Evolutionary conservation across 1,140 invertebrate genomes (phyloP).

Genomic region (Hyphantria cunea): DNA sequence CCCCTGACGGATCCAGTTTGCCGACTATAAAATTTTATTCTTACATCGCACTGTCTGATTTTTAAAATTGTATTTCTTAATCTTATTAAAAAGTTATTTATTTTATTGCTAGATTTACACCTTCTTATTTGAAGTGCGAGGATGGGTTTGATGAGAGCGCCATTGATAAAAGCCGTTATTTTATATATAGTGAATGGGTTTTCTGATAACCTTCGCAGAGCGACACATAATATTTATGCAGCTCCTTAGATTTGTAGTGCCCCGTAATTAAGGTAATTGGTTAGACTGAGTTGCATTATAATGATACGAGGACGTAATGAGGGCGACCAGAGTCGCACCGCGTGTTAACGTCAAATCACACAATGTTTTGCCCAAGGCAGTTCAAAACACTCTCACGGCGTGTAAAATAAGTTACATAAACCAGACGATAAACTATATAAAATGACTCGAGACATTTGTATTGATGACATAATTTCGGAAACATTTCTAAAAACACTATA

Average conservation of each 20-base stretch:
- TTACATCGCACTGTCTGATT: slow-evolving; percentile 33
- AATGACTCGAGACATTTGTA: slow-evolving; percentile 31
- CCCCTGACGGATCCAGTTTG: slow-evolving; percentile 42
- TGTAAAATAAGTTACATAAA: slow-evolving; percentile 51
- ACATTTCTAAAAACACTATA: slow-evolving; percentile 9
- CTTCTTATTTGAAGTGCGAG: slow-evolving; percentile 14
- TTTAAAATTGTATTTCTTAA: slow-evolving; percentile 28
- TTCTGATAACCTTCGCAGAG: slow-evolving; percentile 32
- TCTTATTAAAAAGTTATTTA: slow-evolving; percentile 29
- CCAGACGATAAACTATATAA: slow-evolving; percentile 30
- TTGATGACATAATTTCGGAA: slow-evolving; percentile 22
- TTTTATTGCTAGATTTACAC: slow-evolving; percentile 30
- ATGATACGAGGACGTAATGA: slow-evolving; percentile 44
- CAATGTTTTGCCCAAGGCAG: slow-evolving; percentile 45
- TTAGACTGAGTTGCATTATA: slow-evolving; percentile 41
- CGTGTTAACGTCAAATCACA: slow-evolving; percentile 47
- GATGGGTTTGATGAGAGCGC: slow-evolving; percentile 7
- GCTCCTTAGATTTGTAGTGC: slow-evolving; percentile 10
- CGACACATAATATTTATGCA: neutral
- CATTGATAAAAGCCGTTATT: slow-evolving; percentile 36
- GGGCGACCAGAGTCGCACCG: slow-evolving; percentile 43
- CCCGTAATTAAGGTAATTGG: slow-evolving; percentile 48
- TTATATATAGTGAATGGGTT: slow-evolving; percentile 36
- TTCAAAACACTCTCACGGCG: slow-evolving; percentile 47
- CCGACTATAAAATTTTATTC: slow-evolving; percentile 50